Conservation (phyloP, 1,140 invertebrate genomes). For the Nilaparvata lugens region DNA sequence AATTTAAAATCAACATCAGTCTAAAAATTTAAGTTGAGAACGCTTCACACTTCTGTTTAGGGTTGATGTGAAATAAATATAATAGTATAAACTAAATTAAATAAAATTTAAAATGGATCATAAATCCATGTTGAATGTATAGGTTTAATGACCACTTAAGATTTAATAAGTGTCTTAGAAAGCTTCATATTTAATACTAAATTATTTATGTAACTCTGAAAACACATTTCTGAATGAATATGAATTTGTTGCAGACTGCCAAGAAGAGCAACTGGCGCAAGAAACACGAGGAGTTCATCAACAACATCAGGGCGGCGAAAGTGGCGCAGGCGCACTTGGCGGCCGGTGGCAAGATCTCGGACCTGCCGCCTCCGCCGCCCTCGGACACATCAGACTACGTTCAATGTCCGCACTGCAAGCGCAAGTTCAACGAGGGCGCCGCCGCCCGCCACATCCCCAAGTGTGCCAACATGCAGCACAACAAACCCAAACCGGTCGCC, state of each 20-base stretch:
- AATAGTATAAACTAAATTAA: no score
- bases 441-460: conserved; percentile 91
- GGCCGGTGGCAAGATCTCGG: conserved; percentile 73
- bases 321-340: conserved; percentile 74
- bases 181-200: no score
- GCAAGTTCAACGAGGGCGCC: conserved; percentile 76
- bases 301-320: conserved; percentile 81
- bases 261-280: conserved; percentile 77
- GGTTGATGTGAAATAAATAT: no score
- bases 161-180: no score
- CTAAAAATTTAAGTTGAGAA: no score
- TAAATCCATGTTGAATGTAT: no score
- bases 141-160: no score
- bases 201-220: no score
- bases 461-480: conserved; percentile 74
- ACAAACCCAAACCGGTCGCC: conserved; percentile 54
- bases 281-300: conserved; percentile 89
- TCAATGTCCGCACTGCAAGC: conserved; percentile 79
- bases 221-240: no score
- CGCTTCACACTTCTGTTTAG: no score
- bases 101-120: no score
- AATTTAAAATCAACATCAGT: no score
- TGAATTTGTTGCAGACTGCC: conserved; percentile 22
- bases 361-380: conserved; percentile 82
- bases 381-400: conserved; percentile 82